Evolutionary conservation across 2,888 invertebrate genomes (phyloP), one percentile per base, ranked within the genome.

Genomic region (Nomada fabriciana): DNA sequence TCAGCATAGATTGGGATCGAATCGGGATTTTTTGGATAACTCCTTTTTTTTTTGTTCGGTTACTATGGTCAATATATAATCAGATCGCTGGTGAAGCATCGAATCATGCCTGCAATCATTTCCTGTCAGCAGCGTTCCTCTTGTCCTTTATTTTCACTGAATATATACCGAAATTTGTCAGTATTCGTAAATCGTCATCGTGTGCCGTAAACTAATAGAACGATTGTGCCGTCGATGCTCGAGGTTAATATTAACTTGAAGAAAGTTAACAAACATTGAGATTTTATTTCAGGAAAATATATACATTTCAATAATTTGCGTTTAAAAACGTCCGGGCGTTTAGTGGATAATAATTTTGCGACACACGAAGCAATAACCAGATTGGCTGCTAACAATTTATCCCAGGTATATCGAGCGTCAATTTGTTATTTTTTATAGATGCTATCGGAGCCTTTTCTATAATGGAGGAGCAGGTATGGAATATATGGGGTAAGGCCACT

Each of bases 1-100:
- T 92, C 90, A 90, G 81, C 90, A 89, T 91, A 91, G 90, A 91
- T 91, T 86, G 83, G 68, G 60, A 90, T 91, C 89, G 78, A 70
- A 87, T 87, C 83, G 59, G 76, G 61, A 73, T 83, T 87, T 90
- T 88, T 89, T 81, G 76, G 83, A 88, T 88, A 82, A 86, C 83
- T 87, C 82, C 81, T 88, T 89, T 86, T 78, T 72, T 73, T 73
- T 86, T 83, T 79, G 88, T 87, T 83, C 80, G 64, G 75, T 70
- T 80, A 78, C 76, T 77, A 84, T 82, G 84, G 68, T 65, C 76
- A 57, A 79, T 70, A 88, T 88, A 88, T 23, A 88, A 83, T 36
- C 83, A 55, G 78, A 76, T 87, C 82, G 81, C 61, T 47, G 55
- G 61, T 73, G 63, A 72, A 79, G 50, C 60, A 65, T 83, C 80